Percentiles rank a stretch among this genome's conserved stretches.
phyloP scores from a whole-genome alignment of 2,797 vertebrate genomes.

The Melopsittacus undulatus region DNA sequence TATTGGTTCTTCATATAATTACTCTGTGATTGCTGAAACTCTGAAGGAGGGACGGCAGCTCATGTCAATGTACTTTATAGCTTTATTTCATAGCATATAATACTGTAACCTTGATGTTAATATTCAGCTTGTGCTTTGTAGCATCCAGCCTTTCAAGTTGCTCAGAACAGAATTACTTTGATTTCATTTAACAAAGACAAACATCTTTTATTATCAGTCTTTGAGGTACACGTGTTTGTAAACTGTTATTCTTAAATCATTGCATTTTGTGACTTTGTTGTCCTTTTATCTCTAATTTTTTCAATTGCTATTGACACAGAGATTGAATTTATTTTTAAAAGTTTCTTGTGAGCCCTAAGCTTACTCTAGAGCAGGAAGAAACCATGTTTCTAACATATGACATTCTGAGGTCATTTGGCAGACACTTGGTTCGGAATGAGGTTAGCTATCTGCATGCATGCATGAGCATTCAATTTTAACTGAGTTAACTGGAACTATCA shows the following conservation, averaged over 20 bases:
- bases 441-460: background rate
- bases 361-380: background rate
- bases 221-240: background rate
- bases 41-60: constrained; percentile 18
- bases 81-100: constrained; percentile 25
- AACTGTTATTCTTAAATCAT: background rate
- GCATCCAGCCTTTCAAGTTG: constrained; percentile 6
- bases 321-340: background rate
- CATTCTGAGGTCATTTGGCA: background rate
- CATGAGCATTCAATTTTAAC: background rate
- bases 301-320: background rate
- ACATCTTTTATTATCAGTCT: background rate
- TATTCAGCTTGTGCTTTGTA: background rate
- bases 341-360: background rate
- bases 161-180: constrained; percentile 4
- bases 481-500: background rate
- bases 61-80: background rate
- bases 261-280: background rate
- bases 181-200: constrained; percentile 14
- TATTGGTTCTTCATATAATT: constrained; percentile 34
- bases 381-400: background rate
- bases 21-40: constrained; percentile 28
- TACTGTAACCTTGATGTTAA: background rate
- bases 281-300: background rate
- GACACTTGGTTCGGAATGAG: background rate